Base-by-base conservation (phyloP, 1,140 invertebrate species). In the Lepeophtheirus salmonis region DNA sequence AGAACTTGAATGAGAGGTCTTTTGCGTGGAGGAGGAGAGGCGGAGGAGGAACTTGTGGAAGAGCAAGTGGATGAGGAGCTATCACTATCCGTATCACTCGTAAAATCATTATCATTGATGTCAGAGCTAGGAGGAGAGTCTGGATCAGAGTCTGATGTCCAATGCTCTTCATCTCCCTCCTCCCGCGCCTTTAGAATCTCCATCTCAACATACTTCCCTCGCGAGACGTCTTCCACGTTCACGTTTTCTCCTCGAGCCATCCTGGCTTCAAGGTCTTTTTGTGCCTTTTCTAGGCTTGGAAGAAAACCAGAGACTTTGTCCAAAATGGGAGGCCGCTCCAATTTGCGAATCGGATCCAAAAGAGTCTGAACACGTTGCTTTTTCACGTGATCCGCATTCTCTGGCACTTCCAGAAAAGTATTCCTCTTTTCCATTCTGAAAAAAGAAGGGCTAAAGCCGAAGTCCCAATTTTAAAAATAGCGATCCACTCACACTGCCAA, bases 21-120 rank as follows among this genome's bases (percentile, higher is more conserved):
- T 41, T 41, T 41, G 6, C 30, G 30, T 10, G 30, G 30, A 41
- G 30, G 30, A 10, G 30, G n/a, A n/a, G 6, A 10, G 6, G 6
- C n/a, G 30, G 30, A 41, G 6, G 30, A 41, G 6, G 30, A 41
- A n/a, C 6, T 6, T 6, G 4, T 52, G 18, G 4, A 16, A 12
- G n/a, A 17, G 16, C 4, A 52, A 21, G 50, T 12, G 50, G n/a
- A 17, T 6, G 20, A 17, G 50, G 12, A 6, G 20, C 50, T 52
- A 21, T 52, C 50, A 16, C n/a, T 17, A 18, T 52, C 50, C n/a
- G 50, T 52, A 52, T 52, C 50, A 16, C n/a, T 17, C 50, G 50
- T 52, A 16, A 52, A 52, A 21, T 21, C 50, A 52, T 52, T 52
- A 52, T 52, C 50, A 12, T 52, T 16, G 6, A 41, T 41, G 50